A percentile compares a stretch with the other conserved stretches of the same genome.
phyloP scores from a whole-genome alignment of 2,888 invertebrate species.

The Smittia aterrima region DNA sequence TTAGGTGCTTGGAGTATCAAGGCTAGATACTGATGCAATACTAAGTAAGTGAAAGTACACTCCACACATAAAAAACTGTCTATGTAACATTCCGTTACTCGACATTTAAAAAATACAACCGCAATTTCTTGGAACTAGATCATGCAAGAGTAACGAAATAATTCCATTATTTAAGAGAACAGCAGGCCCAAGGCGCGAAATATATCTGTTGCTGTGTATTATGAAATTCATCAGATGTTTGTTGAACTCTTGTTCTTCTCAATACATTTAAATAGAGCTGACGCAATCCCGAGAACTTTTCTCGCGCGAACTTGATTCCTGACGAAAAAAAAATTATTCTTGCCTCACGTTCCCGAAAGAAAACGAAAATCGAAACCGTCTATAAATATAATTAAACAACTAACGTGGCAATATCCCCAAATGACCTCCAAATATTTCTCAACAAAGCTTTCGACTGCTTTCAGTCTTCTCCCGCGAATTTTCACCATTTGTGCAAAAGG shows the following conservation, averaged over 20 bases:
- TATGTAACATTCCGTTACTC: constrained; percentile 4
- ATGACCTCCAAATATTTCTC: constrained; percentile 4
- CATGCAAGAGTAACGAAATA: too few relatives aligned
- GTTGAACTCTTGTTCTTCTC: background rate
- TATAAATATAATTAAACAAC: background rate
- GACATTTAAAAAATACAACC: background rate
- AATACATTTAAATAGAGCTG: background rate
- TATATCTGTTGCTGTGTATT: background rate
- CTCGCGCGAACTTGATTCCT: background rate
- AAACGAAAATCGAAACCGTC: background rate
- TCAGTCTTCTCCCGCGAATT: constrained; percentile 4
- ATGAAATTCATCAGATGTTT: background rate
- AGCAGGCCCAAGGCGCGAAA: constrained; percentile 1
- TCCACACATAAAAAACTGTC: background rate
- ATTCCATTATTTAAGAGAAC: background rate
- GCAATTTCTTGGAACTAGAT: too few relatives aligned
- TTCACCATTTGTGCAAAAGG: background rate
- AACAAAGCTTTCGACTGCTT: background rate
- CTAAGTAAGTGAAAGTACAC: background rate
- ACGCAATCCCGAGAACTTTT: background rate
- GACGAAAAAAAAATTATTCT: background rate
- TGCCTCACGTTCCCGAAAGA: background rate
- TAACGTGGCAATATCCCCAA: constrained; percentile 37
- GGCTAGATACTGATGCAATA: background rate
- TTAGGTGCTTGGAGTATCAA: too few relatives aligned